Conservation (phyloP, 2,888 invertebrate species). For the Stramonita haemastoma region DNA sequence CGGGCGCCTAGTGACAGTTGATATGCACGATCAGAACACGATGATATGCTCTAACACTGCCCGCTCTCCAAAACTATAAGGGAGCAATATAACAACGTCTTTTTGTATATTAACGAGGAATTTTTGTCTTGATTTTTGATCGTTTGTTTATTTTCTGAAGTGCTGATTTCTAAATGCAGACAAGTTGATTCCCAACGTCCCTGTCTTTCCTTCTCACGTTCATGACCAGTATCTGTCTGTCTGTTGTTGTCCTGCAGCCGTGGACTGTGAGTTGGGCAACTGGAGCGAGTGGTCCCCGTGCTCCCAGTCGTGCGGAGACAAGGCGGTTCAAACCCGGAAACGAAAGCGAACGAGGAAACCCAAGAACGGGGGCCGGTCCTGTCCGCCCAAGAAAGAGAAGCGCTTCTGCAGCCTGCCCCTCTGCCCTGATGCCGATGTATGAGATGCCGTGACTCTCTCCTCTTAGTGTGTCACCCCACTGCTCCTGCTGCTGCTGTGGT, state of each 20-base stretch:
- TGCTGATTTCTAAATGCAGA: background rate
- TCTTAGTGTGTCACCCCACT: background rate
- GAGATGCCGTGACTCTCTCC: slow-evolving; percentile 35
- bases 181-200: background rate
- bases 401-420: slow-evolving; percentile 72
- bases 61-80: too few relatives aligned
- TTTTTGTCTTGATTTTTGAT: background rate
- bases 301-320: slow-evolving; percentile 78
- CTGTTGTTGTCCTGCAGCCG: slow-evolving; percentile 57
- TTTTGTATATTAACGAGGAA: too few relatives aligned
- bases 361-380: slow-evolving; percentile 65
- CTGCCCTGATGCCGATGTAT: slow-evolving; percentile 66
- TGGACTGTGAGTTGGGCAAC: slow-evolving; percentile 69
- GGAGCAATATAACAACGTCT: too few relatives aligned
- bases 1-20: too few relatives aligned
- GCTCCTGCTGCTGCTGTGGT: background rate
- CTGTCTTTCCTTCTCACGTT: background rate
- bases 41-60: too few relatives aligned
- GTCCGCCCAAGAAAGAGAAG: slow-evolving; percentile 67
- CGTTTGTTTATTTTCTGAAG: background rate
- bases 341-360: slow-evolving; percentile 62
- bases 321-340: slow-evolving; percentile 68
- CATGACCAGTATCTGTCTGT: background rate
- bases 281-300: slow-evolving; percentile 80
- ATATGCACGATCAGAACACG: too few relatives aligned